These are phyloP conservation scores for Peromyscus californicus DNA, from an alignment of 2,113 vertebrate genomes.

Conservation along the genomic window DNA sequence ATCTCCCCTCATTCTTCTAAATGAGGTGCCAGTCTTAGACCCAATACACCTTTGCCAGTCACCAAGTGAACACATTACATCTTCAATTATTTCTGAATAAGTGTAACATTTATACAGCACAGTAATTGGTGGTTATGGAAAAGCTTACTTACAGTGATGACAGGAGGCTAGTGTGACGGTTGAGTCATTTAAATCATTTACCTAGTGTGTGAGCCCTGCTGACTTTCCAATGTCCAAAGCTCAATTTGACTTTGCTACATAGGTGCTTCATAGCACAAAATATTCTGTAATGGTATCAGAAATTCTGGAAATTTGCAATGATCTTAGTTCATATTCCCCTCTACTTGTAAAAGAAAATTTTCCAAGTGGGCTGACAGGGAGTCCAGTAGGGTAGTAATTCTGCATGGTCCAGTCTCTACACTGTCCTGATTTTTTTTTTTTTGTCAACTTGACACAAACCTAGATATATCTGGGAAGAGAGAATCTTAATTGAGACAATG, in stretches of 20 bases:
- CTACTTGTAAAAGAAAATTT: constrained; percentile 34
- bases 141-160: background rate
- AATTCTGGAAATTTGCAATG: constrained; percentile 26
- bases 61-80: background rate
- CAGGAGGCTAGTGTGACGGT: background rate
- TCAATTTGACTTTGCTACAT: background rate
- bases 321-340: background rate
- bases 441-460: background rate
- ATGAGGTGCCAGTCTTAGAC: background rate
- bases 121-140: background rate
- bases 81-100: constrained; percentile 27
- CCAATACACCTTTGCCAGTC: background rate
- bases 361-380: constrained; percentile 3
- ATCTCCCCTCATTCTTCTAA: background rate
- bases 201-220: background rate
- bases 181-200: constrained; percentile 6
- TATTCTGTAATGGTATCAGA: background rate
- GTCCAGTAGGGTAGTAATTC: background rate
- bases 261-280: background rate
- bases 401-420: background rate
- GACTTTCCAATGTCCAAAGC: background rate
- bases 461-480: background rate
- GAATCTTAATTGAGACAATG: background rate
- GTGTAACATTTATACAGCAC: background rate
- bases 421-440: background rate